These are phyloP conservation scores for Oxystoma pomonae DNA, from an alignment of 2,888 invertebrate genomes.

Conservation along the genomic window DNA sequence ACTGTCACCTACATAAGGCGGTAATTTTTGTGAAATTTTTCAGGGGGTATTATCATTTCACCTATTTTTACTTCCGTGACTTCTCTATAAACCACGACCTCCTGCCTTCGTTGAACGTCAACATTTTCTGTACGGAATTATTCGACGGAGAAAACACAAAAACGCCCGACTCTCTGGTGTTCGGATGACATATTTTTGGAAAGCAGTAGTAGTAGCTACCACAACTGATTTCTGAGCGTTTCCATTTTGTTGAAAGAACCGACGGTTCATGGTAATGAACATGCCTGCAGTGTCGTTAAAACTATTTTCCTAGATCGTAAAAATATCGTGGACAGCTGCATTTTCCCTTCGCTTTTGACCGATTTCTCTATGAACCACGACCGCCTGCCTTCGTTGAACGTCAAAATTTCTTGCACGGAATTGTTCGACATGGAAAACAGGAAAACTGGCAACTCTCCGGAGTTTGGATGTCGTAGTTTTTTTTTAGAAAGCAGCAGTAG, in stretches of 20 bases:
- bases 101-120: slow-evolving; percentile 65
- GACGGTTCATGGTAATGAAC: too few species aligned
- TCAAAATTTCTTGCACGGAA: slow-evolving; percentile 64
- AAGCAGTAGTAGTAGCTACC: too few species aligned
- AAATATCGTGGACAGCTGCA: slow-evolving; percentile 74
- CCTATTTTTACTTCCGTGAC: too few species aligned
- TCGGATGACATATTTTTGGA: slow-evolving; percentile 69
- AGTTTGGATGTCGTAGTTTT: slow-evolving; percentile 65
- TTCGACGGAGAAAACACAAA: slow-evolving; percentile 61
- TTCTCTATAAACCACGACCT: slow-evolving; percentile 80
- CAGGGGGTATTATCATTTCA: too few species aligned
- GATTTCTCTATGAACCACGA: slow-evolving; percentile 79
- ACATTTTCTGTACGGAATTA: slow-evolving; percentile 63
- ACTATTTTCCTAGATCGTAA: too few species aligned
- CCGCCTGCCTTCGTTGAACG: slow-evolving; percentile 66
- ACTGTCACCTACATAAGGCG: too few species aligned
- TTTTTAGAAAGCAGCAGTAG: too few species aligned
- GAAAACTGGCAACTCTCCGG: slow-evolving; percentile 60
- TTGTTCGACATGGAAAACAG: slow-evolving; percentile 59
- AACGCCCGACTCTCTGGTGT: slow-evolving; percentile 57
- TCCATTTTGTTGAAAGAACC: too few species aligned
- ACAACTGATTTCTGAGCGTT: too few species aligned
- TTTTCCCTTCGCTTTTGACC: slow-evolving; percentile 80
- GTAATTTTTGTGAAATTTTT: too few species aligned
- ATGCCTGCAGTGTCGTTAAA: too few species aligned